Evolutionary conservation across 2,888 invertebrate genomes (phyloP).

Genomic region (Caenorhabditis sulstoni): DNA sequence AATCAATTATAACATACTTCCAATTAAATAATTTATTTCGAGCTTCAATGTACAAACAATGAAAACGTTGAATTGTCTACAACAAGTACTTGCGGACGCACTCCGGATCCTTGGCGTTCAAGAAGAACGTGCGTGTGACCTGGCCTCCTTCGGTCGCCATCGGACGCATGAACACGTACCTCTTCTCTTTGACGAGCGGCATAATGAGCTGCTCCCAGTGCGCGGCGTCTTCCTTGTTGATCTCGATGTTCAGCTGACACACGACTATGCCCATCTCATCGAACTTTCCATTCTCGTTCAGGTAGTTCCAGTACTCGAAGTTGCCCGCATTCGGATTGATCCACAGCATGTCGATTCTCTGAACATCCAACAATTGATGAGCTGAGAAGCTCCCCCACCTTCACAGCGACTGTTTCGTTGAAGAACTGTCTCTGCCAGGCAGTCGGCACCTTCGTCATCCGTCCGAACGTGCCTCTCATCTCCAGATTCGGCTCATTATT

Average conservation of each 20-base stretch:
- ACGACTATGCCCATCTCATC: slow-evolving; percentile 32
- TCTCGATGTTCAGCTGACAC: slow-evolving; percentile 40
- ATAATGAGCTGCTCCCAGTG: slow-evolving; percentile 27
- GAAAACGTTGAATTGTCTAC: not conserved
- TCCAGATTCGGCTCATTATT: slow-evolving; percentile 9
- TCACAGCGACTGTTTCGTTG: slow-evolving; percentile 28
- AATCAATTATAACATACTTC: no score
- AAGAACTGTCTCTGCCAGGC: slow-evolving; percentile 16
- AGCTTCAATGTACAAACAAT: slow-evolving; percentile 14
- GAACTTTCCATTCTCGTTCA: slow-evolving; percentile 32
- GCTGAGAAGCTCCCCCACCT: slow-evolving; percentile 2
- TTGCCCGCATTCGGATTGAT: slow-evolving; percentile 38
- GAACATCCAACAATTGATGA: not conserved
- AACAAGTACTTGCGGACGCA: slow-evolving; percentile 41
- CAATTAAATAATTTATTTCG: no score
- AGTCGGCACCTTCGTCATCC: slow-evolving; percentile 9
- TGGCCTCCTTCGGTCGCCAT: slow-evolving; percentile 41
- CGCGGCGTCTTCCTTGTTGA: slow-evolving; percentile 25
- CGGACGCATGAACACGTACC: slow-evolving; percentile 46
- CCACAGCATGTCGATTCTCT: slow-evolving; percentile 53
- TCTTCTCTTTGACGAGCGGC: slow-evolving; percentile 27
- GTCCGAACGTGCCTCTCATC: slow-evolving; percentile 4
- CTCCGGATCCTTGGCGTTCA: slow-evolving; percentile 39
- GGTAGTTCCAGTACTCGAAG: slow-evolving; percentile 40
- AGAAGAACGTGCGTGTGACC: slow-evolving; percentile 34